Base-by-base conservation (phyloP, 2,888 invertebrate genomes). In the Phlogophora meticulosa region DNA sequence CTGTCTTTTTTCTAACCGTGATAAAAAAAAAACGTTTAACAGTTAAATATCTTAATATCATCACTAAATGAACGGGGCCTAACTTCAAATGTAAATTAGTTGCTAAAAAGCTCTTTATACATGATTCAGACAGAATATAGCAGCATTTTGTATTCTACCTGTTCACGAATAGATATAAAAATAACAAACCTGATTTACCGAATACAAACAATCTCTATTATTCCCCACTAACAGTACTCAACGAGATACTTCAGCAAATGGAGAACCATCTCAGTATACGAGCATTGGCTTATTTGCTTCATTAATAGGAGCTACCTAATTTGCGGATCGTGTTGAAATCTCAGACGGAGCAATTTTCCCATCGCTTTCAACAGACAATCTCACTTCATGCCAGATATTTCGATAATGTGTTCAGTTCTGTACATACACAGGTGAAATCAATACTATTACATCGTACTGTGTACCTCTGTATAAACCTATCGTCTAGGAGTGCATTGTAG, bases 321-420 rank as follows among this genome's bases (percentile, higher is more conserved):
- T 52, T 58, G 58, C 17, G 43, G 42, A 43, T 17, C 28, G 57
- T 32, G 76, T 57, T 79, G 76, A 80, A 76, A 71, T 76, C 71
- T 61, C 55, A 78, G 74, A 73, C 68, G 7, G 52, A 48, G 63
- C 32, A 22, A 67, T 66, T 43, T 66, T 55, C 34, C 40, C 17
- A 57, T 46, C 34, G 56, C 64, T 70, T 67, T 72, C 56, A 76
- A 57, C 45, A 43, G 22, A 43, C 42, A 17, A 32, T 62, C 46
- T 34, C 52, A 36, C 43, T 57, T 56, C 49, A 38, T 53, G 61
- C 52, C 49, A 72, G 62, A 56, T 36, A 67, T 67, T 51, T 49
- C 42, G 20, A 48, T 56, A 43, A 63, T 55, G 59, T 63, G 40
- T 60, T 71, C 53, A 40, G 28, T 59, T 56, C n/a, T 34, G 32